These are phyloP conservation scores for Lepus americanus DNA, from an alignment of 2,113 vertebrate species.

Conservation along the genomic window DNA sequence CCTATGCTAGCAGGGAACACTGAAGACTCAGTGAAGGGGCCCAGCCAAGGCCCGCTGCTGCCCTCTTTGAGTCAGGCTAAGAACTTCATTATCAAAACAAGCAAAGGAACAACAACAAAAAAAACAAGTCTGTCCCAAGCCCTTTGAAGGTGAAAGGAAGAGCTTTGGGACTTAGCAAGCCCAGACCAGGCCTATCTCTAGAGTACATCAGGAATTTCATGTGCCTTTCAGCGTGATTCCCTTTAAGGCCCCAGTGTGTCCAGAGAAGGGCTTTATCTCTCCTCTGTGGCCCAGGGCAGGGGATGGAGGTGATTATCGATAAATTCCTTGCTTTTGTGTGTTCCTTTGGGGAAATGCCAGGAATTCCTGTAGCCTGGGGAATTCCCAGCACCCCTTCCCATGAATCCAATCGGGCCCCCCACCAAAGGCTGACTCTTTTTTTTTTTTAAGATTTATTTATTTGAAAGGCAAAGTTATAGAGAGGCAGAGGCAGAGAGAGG, in stretches of 20 bases:
- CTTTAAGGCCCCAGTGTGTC: background rate
- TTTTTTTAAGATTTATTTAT: too few species aligned
- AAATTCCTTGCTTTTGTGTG: constrained; percentile 50
- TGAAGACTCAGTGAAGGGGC: background rate
- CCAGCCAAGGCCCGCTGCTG: background rate
- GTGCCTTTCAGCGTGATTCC: background rate
- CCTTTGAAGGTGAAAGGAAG: constrained; percentile 41
- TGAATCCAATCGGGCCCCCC: background rate
- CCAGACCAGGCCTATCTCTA: background rate
- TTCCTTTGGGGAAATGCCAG: constrained; percentile 29
- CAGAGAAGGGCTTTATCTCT: constrained; percentile 9
- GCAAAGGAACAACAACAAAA: background rate
- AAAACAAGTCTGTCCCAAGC: background rate
- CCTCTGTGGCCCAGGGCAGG: background rate
- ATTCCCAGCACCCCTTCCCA: constrained; percentile 25
- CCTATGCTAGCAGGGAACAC: background rate
- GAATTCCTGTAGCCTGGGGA: constrained; percentile 26
- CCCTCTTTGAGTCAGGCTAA: background rate
- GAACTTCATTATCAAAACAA: background rate
- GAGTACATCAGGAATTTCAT: background rate
- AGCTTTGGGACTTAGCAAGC: constrained; percentile 6
- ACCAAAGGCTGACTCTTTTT: too few species aligned
- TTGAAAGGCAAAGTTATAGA: too few species aligned
- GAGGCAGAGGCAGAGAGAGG: too few species aligned
- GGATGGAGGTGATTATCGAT: background rate